Evolutionary conservation across 2,113 vertebrate genomes (phyloP), one percentile per base, ranked within the genome.

Genomic region (Progne subis): DNA sequence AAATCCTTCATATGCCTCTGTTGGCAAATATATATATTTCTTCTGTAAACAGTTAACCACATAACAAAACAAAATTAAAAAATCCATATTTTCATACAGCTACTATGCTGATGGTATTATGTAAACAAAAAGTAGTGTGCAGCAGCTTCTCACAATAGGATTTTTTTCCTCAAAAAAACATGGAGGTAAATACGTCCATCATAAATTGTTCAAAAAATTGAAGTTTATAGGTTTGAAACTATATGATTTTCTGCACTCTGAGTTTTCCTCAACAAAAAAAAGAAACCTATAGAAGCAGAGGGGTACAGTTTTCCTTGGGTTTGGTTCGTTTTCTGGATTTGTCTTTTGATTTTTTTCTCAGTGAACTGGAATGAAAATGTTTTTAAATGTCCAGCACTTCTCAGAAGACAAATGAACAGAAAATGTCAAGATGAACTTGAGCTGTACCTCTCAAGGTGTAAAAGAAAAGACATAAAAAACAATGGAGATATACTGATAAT

Each of bases 1-100:
- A 97, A 96, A 72, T 94, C 88, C 93, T 97, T 96, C 93, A 96
- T 97, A 67, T 87, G 87, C 91, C 82, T 59, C 26, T 69, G 4
- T 81, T 96, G 94, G 94, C 82, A 95, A 92, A 96, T 63, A 79
- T 14, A 92, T 94, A 91, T 95, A 91, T 95, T 95, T 90, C 60
- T 94, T 96, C 81, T 97, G 96, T 97, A 97, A 97, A 97, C 97
- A 97, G n/a, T 97, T 96, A 92, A 91, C 53, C 68, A 95, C 76
- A 94, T 52, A 93, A 94, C 50, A 90, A 96, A 91, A 47, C 16
- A 92, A 86, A 81, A 44, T 80, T 81, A 72, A 92, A 94, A 85
- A 57, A 10, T 65, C 75, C 29, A 9, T 89, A 77, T 91, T 80
- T 95, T 95, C 88, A 86, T 94, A 89, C 69, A 93, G 72, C 92